A percentile compares a stretch with the other conserved stretches of the same genome.
phyloP scores from a whole-genome alignment of 1,140 invertebrate species.

The Drosophila novamexicana region DNA sequence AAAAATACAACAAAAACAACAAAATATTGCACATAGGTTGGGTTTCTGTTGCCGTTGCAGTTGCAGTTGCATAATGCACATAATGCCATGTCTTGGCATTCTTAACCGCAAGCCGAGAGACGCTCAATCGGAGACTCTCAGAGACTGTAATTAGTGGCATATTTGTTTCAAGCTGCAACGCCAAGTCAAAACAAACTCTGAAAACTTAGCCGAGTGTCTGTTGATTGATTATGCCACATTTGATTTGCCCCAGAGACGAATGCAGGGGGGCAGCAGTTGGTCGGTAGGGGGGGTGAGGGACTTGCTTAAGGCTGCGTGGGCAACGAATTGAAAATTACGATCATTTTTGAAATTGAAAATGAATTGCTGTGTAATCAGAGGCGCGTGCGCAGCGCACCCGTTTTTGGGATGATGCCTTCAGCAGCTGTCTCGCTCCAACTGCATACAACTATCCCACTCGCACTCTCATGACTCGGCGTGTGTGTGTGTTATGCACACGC shows the following conservation, averaged over 20 bases:
- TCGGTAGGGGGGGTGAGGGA: neutral
- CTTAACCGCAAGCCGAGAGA: conserved; percentile 56
- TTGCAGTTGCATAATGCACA: conserved; percentile 72
- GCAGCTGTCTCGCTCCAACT: neutral
- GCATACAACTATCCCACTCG: neutral
- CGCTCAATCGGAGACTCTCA: conserved; percentile 19
- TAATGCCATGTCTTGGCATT: conserved; percentile 70
- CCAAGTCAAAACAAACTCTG: conserved; percentile 59
- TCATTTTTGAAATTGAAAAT: conserved; percentile 61
- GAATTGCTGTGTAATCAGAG: conserved; percentile 67
- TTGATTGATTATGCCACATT: conserved; percentile 73
- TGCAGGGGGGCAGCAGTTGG: neutral
- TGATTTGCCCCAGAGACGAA: conserved; percentile 38
- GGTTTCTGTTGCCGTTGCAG: conserved; percentile 16
- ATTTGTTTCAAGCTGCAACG: conserved; percentile 74
- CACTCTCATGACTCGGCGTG: neutral
- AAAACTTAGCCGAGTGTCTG: conserved; percentile 35
- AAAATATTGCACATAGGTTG: conserved; percentile 73
- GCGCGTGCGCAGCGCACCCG: conserved; percentile 78
- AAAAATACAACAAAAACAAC: conserved; percentile 1
- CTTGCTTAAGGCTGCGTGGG: conserved; percentile 55
- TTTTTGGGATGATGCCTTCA: conserved; percentile 33
- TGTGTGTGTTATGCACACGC: conserved; percentile 25
- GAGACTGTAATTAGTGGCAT: conserved; percentile 78
- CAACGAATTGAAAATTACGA: conserved; percentile 40